Conservation (phyloP, 2,888 invertebrate species). For the Tetragnatha montana region DNA sequence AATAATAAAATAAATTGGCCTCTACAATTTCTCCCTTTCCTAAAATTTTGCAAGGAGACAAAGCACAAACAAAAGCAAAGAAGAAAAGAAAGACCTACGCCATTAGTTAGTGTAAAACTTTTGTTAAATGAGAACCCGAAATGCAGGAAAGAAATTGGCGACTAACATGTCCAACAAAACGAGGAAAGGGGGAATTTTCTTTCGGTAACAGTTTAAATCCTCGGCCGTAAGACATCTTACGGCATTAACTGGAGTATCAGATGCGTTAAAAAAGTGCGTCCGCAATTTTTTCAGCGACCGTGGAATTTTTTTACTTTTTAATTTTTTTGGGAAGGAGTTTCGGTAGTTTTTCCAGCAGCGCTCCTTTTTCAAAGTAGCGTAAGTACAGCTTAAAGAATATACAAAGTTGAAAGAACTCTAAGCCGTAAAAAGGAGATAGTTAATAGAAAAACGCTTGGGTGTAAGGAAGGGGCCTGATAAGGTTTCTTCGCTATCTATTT, state of each 20-base stretch:
- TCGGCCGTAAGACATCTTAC: not conserved
- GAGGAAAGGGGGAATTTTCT: constrained; percentile 5
- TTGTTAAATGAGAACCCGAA: not conserved
- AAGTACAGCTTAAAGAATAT: not conserved
- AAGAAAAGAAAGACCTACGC: not conserved
- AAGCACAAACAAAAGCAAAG: not conserved
- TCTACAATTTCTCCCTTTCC: not conserved
- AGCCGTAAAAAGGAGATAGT: not conserved
- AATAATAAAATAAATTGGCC: not conserved
- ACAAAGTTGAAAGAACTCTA: not conserved
- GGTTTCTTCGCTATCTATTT: not conserved
- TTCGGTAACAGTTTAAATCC: not conserved
- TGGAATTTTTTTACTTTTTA: not conserved
- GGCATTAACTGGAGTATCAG: not conserved
- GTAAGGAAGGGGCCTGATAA: not conserved
- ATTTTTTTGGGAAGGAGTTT: not conserved
- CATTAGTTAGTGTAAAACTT: constrained; percentile 12
- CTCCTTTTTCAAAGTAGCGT: not conserved
- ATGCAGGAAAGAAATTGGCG: not conserved
- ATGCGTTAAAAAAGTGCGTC: not conserved
- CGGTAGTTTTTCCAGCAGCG: not conserved
- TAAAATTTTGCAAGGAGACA: not conserved
- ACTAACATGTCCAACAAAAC: constrained; percentile 5
- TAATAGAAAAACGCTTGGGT: not conserved
- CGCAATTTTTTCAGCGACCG: not conserved